phyloP scores from a whole-genome alignment of 2,888 invertebrate genomes.

The Crematogaster levior region DNA sequence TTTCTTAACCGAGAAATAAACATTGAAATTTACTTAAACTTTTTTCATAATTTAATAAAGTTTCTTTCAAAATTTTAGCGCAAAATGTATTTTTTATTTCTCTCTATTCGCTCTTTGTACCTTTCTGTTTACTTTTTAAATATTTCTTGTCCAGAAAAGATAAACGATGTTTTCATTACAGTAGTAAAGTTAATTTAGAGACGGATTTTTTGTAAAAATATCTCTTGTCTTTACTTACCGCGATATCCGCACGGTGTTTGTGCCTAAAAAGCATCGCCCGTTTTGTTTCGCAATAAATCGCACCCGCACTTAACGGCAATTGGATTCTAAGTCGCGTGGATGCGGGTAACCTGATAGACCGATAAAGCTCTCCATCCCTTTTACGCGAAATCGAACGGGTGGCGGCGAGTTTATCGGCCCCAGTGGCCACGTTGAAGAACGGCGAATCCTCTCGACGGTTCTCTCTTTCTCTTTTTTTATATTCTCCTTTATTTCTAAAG shows the following conservation, averaged over 20 bases:
- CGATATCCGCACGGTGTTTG: conserved; percentile 11
- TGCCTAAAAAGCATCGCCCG: conserved; percentile 30
- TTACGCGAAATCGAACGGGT: conserved; percentile 57
- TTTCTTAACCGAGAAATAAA: background rate
- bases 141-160: background rate
- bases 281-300: conserved; percentile 54
- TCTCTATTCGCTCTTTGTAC: background rate
- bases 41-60: conserved; percentile 12
- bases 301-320: conserved; percentile 51
- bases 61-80: background rate
- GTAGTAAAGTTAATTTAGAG: background rate
- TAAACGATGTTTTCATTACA: conserved; percentile 14
- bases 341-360: conserved; percentile 52
- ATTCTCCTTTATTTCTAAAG: background rate
- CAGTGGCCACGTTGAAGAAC: conserved; percentile 36
- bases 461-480: background rate
- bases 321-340: conserved; percentile 53
- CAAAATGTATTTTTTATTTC: background rate
- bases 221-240: background rate
- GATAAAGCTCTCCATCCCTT: conserved; percentile 49
- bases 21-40: conserved; percentile 25
- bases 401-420: conserved; percentile 54
- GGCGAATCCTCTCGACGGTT: conserved; percentile 33
- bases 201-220: conserved; percentile 4
- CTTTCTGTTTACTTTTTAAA: background rate